A percentile compares a stretch with the other conserved stretches of the same genome.
phyloP scores from a whole-genome alignment of 2,888 invertebrate species.

The Meiosimyza decipiens region DNA sequence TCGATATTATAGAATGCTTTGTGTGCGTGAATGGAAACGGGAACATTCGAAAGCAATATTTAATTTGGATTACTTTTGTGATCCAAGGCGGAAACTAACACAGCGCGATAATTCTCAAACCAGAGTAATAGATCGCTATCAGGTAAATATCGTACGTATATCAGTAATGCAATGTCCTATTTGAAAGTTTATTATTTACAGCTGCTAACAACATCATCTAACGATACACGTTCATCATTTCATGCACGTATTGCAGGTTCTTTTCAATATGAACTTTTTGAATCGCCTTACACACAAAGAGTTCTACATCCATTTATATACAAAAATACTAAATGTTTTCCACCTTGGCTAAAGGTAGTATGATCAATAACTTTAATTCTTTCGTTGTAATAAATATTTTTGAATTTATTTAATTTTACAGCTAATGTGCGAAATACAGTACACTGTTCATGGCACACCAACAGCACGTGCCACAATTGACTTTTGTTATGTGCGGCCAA shows the following conservation, averaged over 20 bases:
- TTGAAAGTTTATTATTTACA: slow-evolving; percentile 38
- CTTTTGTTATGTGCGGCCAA: slow-evolving; percentile 87
- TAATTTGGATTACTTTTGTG: slow-evolving; percentile 69
- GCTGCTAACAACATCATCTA: slow-evolving; percentile 53
- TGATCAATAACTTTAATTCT: too few species aligned
- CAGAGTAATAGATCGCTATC: slow-evolving; percentile 64
- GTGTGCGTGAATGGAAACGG: slow-evolving; percentile 71
- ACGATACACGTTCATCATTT: slow-evolving; percentile 56
- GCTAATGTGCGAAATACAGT: slow-evolving; percentile 69
- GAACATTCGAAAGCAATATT: slow-evolving; percentile 70
- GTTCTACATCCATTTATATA: slow-evolving; percentile 86
- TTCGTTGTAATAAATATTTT: not conserved
- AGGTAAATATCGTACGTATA: slow-evolving; percentile 41
- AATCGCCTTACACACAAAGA: slow-evolving; percentile 78
- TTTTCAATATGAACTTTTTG: slow-evolving; percentile 70
- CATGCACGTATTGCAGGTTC: slow-evolving; percentile 70
- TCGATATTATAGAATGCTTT: slow-evolving; percentile 71
- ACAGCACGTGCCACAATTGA: slow-evolving; percentile 75
- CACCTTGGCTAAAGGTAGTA: slow-evolving; percentile 79
- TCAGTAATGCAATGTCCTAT: not conserved
- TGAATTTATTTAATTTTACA: slow-evolving; percentile 37
- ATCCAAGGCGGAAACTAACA: slow-evolving; percentile 37
- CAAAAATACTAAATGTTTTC: slow-evolving; percentile 74
- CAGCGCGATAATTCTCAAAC: slow-evolving; percentile 39
- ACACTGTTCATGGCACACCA: slow-evolving; percentile 59